phyloP scores from a whole-genome alignment of 2,888 invertebrate species.

The Hyposoter dolosus region DNA sequence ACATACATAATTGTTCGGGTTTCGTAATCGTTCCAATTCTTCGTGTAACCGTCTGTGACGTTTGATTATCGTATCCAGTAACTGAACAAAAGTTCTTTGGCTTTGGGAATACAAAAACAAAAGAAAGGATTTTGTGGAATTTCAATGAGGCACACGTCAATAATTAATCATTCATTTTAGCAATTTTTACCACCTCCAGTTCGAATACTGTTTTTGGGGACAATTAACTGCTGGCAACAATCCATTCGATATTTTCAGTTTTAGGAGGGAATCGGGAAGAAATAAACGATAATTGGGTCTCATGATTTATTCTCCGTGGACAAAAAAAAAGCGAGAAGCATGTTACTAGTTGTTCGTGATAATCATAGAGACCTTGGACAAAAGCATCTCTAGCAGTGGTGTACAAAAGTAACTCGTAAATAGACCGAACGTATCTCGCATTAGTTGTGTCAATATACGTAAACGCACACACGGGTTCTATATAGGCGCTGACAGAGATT shows the following conservation, averaged over 20 bases:
- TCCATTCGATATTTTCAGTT: not conserved
- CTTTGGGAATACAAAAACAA: no score
- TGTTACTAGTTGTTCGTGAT: slow-evolving; percentile 11
- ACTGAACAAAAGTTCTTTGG: no score
- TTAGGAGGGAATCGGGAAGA: not conserved
- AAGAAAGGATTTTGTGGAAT: no score
- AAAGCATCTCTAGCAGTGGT: not conserved
- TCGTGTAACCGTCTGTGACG: no score
- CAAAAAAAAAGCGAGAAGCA: not conserved
- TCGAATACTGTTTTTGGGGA: not conserved
- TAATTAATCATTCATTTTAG: no score
- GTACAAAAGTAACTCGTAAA: not conserved
- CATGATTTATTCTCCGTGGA: not conserved
- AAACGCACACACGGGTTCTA: not conserved
- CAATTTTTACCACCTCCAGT: no score
- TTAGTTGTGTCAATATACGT: slow-evolving; percentile 20
- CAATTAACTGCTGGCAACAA: not conserved
- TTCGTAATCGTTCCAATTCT: no score
- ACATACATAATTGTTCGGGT: no score
- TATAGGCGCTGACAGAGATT: not conserved
- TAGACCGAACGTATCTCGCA: not conserved
- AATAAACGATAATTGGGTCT: not conserved
- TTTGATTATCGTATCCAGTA: no score
- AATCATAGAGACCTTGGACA: slow-evolving; percentile 28
- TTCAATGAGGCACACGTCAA: no score